Percentiles rank a stretch among this genome's conserved stretches.
These are phyloP conservation scores for Penaeus vannamei DNA, from an alignment of 1,140 invertebrate genomes.

Conservation along the genomic window DNA sequence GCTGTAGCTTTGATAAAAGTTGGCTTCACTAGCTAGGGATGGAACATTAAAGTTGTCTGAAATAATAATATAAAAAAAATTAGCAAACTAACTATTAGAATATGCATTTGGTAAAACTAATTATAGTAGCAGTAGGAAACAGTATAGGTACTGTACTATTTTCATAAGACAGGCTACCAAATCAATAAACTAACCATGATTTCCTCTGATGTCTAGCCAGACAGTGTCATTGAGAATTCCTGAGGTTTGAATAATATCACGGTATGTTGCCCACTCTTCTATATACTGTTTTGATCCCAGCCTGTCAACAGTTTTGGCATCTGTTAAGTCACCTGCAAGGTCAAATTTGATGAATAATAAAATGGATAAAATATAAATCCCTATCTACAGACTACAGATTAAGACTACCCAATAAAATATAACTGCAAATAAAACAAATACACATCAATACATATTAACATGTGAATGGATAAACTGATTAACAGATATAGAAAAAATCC, in stretches of 20 bases:
- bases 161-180: neutral
- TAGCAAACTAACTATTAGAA: too few species aligned
- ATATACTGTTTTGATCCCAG: conserved; percentile 87
- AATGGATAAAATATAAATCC: conserved; percentile 13
- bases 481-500: too few species aligned
- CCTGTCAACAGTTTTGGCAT: conserved; percentile 85
- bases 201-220: conserved; percentile 94
- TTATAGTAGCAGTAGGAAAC: conserved; percentile 1
- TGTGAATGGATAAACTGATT: too few species aligned
- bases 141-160: too few species aligned
- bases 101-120: neutral
- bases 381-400: neutral
- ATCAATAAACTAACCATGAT: conserved; percentile 83
- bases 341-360: conserved; percentile 31
- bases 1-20: conserved; percentile 87
- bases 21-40: conserved; percentile 70
- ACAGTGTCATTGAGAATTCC: conserved; percentile 80
- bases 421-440: too few species aligned
- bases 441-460: too few species aligned
- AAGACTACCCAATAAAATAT: neutral
- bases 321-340: conserved; percentile 85
- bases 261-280: conserved; percentile 89
- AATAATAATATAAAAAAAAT: neutral
- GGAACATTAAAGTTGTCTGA: conserved; percentile 85
- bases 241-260: conserved; percentile 80